A percentile compares a stretch with the other conserved stretches of the same genome.
phyloP scores from a whole-genome alignment of 2,113 vertebrate species.

The Myrmophylax atrothorax region DNA sequence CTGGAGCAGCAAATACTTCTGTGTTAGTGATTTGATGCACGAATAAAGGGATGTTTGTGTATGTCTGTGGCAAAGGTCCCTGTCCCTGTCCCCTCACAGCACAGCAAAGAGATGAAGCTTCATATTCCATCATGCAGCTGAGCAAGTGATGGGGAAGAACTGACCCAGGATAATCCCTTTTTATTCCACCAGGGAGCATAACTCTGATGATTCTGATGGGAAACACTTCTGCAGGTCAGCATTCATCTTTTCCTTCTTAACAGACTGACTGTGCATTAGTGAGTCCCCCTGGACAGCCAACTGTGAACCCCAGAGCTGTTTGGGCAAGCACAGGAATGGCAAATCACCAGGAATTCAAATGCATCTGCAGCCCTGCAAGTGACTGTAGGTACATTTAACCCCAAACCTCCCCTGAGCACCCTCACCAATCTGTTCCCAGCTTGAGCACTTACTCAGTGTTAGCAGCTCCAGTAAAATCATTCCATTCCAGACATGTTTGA shows the following conservation, averaged over 20 bases:
- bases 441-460: background rate
- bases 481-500: background rate
- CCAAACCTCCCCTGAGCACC: background rate
- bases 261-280: background rate
- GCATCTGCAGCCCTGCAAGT: background rate
- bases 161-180: background rate
- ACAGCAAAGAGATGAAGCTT: background rate
- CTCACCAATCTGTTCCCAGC: background rate
- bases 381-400: background rate
- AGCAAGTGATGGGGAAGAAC: background rate
- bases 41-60: background rate
- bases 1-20: background rate
- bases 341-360: background rate
- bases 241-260: background rate
- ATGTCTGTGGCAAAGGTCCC: background rate
- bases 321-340: background rate
- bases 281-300: background rate
- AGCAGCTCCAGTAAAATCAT: background rate
- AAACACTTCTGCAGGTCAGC: background rate
- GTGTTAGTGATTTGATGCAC: background rate
- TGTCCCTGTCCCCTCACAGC: background rate
- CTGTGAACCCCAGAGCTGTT: background rate
- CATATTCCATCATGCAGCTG: background rate
- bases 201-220: background rate
- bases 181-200: constrained; percentile 26